phyloP scores from a whole-genome alignment of 1,140 invertebrate genomes.

The Pseudoatta argentina region DNA sequence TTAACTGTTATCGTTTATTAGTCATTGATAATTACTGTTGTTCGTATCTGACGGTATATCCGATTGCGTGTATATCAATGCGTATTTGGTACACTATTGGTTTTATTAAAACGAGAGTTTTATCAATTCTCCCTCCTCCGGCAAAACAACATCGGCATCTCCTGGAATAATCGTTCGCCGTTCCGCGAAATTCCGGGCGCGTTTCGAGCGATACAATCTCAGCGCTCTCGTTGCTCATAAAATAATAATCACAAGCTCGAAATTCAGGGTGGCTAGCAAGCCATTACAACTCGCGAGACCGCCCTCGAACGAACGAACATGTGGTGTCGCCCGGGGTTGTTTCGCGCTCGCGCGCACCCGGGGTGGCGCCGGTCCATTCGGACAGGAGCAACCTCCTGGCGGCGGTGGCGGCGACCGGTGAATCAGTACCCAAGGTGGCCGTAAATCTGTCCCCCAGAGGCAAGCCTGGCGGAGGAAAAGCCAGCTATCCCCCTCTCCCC shows the following conservation, averaged over 20 bases:
- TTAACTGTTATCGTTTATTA: slow-evolving; percentile 15
- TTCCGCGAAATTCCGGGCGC: slow-evolving; percentile 17
- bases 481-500: not conserved
- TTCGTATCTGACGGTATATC: not conserved
- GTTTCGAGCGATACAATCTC: slow-evolving; percentile 69
- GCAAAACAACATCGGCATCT: not conserved
- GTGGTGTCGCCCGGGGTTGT: slow-evolving; percentile 77
- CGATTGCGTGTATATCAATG: not conserved
- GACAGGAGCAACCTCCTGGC: slow-evolving; percentile 68
- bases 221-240: slow-evolving; percentile 80
- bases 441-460: slow-evolving; percentile 85
- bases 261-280: slow-evolving; percentile 53
- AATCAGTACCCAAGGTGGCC: slow-evolving; percentile 87
- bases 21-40: not conserved
- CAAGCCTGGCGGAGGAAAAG: slow-evolving; percentile 62
- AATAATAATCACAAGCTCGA: slow-evolving; percentile 83
- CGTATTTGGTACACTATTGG: not conserved
- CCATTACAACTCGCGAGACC: slow-evolving; percentile 61
- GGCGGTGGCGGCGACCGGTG: slow-evolving; percentile 74
- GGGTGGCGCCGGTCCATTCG: slow-evolving; percentile 69
- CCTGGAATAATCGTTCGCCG: not conserved
- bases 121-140: not conserved
- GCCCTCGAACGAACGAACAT: slow-evolving; percentile 79
- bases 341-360: slow-evolving; percentile 45
- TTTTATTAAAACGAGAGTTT: not conserved